phyloP scores from a whole-genome alignment of 1,140 invertebrate genomes.

The Heliconius hewitsoni region DNA sequence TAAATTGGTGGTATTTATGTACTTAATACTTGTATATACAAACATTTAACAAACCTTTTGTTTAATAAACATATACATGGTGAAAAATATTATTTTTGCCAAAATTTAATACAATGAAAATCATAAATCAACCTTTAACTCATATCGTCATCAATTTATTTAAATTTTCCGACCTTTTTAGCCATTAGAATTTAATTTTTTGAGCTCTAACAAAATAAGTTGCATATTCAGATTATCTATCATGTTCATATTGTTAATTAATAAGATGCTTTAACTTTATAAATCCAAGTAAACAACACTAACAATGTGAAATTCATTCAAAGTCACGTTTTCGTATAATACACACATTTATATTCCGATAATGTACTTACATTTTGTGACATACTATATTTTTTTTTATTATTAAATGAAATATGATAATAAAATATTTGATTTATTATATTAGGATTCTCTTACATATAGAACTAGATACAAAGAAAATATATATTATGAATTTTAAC shows the following conservation, averaged over 20 bases:
- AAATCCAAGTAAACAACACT: slow-evolving; percentile 21
- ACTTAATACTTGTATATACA: too few species aligned
- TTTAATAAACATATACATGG: too few species aligned
- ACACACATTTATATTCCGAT: slow-evolving; percentile 18
- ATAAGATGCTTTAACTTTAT: neutral
- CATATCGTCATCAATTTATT: too few species aligned
- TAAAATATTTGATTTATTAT: neutral
- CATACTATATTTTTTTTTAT: neutral
- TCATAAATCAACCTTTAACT: too few species aligned
- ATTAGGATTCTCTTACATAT: neutral
- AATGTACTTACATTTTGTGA: neutral
- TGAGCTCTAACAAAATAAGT: neutral
- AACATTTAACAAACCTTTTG: too few species aligned
- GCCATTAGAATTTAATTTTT: neutral
- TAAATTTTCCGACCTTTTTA: too few species aligned
- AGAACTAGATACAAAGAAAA: too few species aligned
- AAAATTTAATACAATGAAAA: too few species aligned
- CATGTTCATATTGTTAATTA: neutral
- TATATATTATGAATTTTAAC: too few species aligned
- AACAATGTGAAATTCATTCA: slow-evolving; percentile 16
- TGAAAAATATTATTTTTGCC: too few species aligned
- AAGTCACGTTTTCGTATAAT: slow-evolving; percentile 28
- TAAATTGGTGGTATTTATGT: too few species aligned
- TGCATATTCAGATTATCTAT: neutral
- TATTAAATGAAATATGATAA: neutral